Percentiles rank a stretch among this genome's conserved stretches.
Evolutionary conservation across 2,888 invertebrate genomes (phyloP).

Genomic region (Chloromyia formosa): DNA sequence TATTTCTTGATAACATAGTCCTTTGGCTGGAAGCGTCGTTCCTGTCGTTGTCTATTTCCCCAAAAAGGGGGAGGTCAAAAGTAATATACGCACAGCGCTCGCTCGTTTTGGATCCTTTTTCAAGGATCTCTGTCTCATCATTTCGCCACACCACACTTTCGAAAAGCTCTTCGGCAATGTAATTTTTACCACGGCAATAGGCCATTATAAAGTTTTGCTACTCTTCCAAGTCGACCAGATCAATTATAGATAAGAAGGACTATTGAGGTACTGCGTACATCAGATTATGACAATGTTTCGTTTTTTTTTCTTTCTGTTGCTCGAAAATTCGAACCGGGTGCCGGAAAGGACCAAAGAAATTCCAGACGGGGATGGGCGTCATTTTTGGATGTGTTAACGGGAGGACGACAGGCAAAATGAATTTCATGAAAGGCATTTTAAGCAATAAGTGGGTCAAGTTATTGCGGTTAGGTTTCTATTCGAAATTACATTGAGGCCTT

Average conservation of each 20-base stretch:
- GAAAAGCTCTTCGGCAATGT: not conserved
- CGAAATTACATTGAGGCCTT: slow-evolving; percentile 18
- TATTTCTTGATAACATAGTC: slow-evolving; percentile 9
- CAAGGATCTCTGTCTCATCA: not conserved
- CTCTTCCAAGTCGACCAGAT: slow-evolving; percentile 34
- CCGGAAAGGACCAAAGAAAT: not conserved
- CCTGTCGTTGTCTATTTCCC: not conserved
- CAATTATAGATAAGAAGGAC: slow-evolving; percentile 41
- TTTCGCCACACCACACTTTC: too few relatives aligned
- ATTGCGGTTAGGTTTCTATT: slow-evolving; percentile 33
- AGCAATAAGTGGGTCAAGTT: slow-evolving; percentile 32
- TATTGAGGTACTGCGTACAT: slow-evolving; percentile 43
- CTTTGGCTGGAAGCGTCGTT: not conserved
- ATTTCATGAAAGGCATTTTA: slow-evolving; percentile 24
- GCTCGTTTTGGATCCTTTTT: slow-evolving; percentile 3
- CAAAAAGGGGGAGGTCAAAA: not conserved
- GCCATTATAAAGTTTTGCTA: slow-evolving; percentile 34
- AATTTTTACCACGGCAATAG: slow-evolving; percentile 28
- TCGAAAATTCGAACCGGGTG: slow-evolving; percentile 6
- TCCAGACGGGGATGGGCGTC: not conserved
- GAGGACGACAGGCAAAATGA: not conserved
- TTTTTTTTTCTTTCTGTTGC: too few relatives aligned
- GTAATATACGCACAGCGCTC: slow-evolving; percentile 3
- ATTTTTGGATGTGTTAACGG: slow-evolving; percentile 21
- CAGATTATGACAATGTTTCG: slow-evolving; percentile 39